These are phyloP conservation scores for Galeruca laticollis DNA, from an alignment of 2,888 invertebrate species.

Conservation along the genomic window DNA sequence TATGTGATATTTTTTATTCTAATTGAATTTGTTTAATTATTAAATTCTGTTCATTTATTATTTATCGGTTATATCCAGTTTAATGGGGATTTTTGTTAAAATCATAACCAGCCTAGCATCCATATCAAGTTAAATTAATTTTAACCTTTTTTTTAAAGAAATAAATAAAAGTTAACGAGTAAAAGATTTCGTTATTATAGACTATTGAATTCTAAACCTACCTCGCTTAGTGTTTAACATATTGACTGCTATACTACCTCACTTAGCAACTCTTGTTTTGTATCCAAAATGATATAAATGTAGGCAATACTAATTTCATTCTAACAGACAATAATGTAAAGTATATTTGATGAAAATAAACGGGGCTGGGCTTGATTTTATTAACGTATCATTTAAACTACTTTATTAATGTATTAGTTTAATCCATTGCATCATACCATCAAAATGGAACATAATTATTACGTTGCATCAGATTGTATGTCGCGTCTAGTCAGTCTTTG, in stretches of 20 bases:
- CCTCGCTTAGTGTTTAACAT: not conserved
- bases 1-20: conserved; percentile 4
- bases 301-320: not conserved
- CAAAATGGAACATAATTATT: not conserved
- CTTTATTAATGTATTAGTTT: not conserved
- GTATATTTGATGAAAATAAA: not conserved
- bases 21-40: not conserved
- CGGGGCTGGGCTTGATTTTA: not conserved
- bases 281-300: not conserved
- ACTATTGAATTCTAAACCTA: not conserved
- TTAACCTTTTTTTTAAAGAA: not conserved
- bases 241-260: not conserved
- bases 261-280: not conserved
- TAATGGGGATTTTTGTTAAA: not conserved
- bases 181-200: not conserved
- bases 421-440: not conserved
- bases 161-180: not conserved
- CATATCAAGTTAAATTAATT: not conserved
- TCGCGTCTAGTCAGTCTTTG: conserved; percentile 3
- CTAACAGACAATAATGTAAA: not conserved
- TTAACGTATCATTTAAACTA: not conserved
- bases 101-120: not conserved
- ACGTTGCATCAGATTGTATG: not conserved
- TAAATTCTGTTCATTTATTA: not conserved
- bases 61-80: not conserved